Evolutionary conservation across 2,113 vertebrate species (phyloP), one percentile per base, ranked within the genome.

Genomic region (Isichthys henryi): DNA sequence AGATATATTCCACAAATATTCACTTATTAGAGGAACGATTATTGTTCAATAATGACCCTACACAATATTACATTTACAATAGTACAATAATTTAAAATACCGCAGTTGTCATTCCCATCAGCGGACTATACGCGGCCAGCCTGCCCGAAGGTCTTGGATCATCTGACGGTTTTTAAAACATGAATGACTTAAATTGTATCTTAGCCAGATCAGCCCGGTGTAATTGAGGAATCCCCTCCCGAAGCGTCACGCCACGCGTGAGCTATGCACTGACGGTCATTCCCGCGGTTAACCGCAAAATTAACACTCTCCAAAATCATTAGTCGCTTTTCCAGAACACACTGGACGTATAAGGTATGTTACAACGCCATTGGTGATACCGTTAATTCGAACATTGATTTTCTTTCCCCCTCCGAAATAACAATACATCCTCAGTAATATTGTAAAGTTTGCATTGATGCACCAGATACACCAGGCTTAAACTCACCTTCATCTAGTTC

Each of bases 401-500:
- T 56, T 21, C 35, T 21, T 17, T 15, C 2, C 27, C 3, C 27
- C 3, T 13, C 27, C 31, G 19, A 39, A 80, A 80, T 80, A 80
- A 6, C 31, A 3, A 80, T 19, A 15, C 11, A 80, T 80, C 82
- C 21, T 10, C 45, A 4, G 39, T 17, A 15, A 43, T 19, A 43
- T 17, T 15, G 31, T 11, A 80, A 80, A 80, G 74, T 80, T 80
- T 80, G 35, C 74, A 17, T 19, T 23, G 45, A 39, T 27, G 11
- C 87, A 66, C 43, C 87, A 46, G 4, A 70, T 46, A 3, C 43
- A 23, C 43, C 9, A n/a, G 43, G 23, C 45, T 17, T 15, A 70
- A 48, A 88, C 96, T 96, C 93, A 97, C 97, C 97, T 94, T 97
- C 96, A 74, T 96, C 96, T 92, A 97, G 95, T 94, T 97, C 96